phyloP scores from a whole-genome alignment of 2,888 invertebrate species.

The Orthosia gracilis region DNA sequence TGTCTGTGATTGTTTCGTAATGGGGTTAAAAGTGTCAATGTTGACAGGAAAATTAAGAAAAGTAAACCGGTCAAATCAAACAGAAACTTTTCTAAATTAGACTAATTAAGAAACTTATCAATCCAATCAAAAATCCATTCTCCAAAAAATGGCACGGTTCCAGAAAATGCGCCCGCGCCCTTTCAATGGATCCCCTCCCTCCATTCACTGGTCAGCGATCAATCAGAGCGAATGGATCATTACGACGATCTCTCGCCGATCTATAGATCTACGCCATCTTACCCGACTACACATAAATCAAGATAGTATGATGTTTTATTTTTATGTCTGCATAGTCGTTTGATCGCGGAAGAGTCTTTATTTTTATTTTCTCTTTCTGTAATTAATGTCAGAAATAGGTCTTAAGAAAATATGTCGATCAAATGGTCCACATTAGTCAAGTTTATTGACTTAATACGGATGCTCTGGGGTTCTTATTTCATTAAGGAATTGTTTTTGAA shows the following conservation, averaged over 20 bases:
- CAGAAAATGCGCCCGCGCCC: conserved; percentile 61
- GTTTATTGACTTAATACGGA: conserved; percentile 44
- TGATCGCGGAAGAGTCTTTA: conserved; percentile 43
- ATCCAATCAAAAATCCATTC: conserved; percentile 36
- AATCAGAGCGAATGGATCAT: conserved; percentile 66
- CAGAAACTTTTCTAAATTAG: conserved; percentile 9
- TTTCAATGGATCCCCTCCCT: conserved; percentile 60
- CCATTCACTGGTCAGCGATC: conserved; percentile 72
- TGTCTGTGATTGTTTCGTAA: conserved; percentile 48
- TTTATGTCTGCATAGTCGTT: conserved; percentile 46
- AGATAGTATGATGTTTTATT: conserved; percentile 57
- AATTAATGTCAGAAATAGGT: conserved; percentile 36
- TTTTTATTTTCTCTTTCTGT: conserved; percentile 22
- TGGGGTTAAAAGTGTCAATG: conserved; percentile 36
- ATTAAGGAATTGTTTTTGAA: conserved; percentile 43
- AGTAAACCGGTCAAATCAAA: neutral
- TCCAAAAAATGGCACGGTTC: conserved; percentile 66
- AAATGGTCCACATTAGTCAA: conserved; percentile 29
- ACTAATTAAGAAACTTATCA: conserved; percentile 44
- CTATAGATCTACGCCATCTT: conserved; percentile 57
- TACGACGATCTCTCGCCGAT: conserved; percentile 54
- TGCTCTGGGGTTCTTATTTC: conserved; percentile 37
- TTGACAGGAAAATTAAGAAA: neutral
- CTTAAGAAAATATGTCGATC: conserved; percentile 38
- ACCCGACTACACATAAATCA: conserved; percentile 52